Evolutionary conservation across 1,140 invertebrate genomes (phyloP), one percentile per base, ranked within the genome.

Genomic region (Pseudachorutes palmiensis): DNA sequence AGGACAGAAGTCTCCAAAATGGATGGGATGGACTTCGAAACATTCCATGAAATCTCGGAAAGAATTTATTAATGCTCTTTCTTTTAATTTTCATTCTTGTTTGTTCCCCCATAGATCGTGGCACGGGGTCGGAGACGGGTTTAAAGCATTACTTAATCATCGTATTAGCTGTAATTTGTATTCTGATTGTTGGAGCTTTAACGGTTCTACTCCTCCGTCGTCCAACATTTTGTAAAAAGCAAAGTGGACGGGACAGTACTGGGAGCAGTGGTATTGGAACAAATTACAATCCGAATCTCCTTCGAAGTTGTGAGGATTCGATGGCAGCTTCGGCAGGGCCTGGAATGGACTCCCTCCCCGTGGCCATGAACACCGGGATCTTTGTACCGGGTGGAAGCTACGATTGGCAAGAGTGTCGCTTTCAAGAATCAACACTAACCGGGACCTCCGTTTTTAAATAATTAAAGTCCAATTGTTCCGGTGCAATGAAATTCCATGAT

Each of bases 361-460:
- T 74, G 36, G 72, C 69, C 49, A 74, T 74, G 72, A 74, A 74
- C 65, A 74, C 72, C 2, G 72, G 72, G 2, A 74, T 74, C 32
- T 74, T 74, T 57, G 45, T 74, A 19, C 72, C 72, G 3, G 72
- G 72, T 29, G 64, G 49, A 36, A 62, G 66, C 30, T 74, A 74
- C 48, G 65, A 71, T 31, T 67, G 71, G 22, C 67, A 74, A 48
- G 70, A 74, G 33, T 67, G 62, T 51, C 61, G 70, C 29, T 70
- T 74, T 70, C 72, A 74, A 62, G 72, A 73, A 51, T 29, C 58
- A 30, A 70, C 72, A 28, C 58, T 73, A 12, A 64, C 66, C 19
- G 72, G 72, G 1, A 73, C 72, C 33, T 55, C 69, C 19, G 69
- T 73, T 33, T 73, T 73, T 62, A 73, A 71, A 65, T 73, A 65